phyloP scores from a whole-genome alignment of 2,113 vertebrate species.

The Campylomormyrus tamandua region DNA sequence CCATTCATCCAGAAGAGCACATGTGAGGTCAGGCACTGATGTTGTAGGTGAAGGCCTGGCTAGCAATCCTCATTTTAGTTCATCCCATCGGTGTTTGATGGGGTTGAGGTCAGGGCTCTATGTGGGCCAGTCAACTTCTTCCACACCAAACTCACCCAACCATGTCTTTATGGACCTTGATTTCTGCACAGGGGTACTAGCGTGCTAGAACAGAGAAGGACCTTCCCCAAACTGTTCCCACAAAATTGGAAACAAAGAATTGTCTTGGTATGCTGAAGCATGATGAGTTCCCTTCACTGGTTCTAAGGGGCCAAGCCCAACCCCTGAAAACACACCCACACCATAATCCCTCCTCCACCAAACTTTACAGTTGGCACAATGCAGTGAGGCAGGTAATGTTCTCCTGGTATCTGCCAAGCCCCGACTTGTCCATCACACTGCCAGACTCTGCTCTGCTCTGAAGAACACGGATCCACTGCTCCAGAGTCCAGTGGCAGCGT shows the following conservation, averaged over 20 bases:
- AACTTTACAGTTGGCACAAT: background rate
- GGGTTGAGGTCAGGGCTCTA: background rate
- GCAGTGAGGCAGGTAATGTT: background rate
- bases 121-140: background rate
- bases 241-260: background rate
- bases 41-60: background rate
- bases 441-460: background rate
- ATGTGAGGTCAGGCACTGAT: background rate
- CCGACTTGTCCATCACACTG: background rate
- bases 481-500: background rate
- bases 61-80: background rate
- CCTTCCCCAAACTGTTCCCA: background rate
- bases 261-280: background rate
- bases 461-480: background rate
- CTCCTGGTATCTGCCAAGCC: background rate
- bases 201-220: background rate
- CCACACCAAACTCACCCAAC: background rate
- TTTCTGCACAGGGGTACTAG: background rate
- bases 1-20: background rate
- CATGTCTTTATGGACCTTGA: background rate
- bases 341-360: background rate
- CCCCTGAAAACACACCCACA: background rate
- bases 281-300: background rate
- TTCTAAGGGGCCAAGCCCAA: background rate
- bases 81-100: background rate